These are phyloP conservation scores for Pluvialis apricaria DNA, from an alignment of 2,113 vertebrate genomes.

Conservation along the genomic window DNA sequence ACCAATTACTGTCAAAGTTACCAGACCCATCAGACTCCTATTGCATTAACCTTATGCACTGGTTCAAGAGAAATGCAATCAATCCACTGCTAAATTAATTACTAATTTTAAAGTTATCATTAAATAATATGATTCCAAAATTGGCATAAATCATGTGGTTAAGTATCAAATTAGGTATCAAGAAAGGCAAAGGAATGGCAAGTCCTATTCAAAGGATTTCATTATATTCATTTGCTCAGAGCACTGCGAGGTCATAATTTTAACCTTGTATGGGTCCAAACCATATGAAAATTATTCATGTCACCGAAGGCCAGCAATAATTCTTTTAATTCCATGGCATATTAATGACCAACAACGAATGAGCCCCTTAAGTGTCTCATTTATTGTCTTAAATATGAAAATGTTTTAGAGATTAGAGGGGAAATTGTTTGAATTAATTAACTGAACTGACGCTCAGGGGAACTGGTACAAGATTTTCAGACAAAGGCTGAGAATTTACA, in stretches of 20 bases:
- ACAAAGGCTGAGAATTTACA: slow-evolving; percentile 80
- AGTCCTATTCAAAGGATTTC: slow-evolving; percentile 51
- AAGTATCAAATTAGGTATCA: slow-evolving; percentile 56
- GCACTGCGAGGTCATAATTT: slow-evolving; percentile 51
- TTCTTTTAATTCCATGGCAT: slow-evolving; percentile 74
- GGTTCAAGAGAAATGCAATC: slow-evolving; percentile 71
- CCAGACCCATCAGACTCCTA: slow-evolving; percentile 58
- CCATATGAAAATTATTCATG: slow-evolving; percentile 61
- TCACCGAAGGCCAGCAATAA: slow-evolving; percentile 58
- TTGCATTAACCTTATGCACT: slow-evolving; percentile 75
- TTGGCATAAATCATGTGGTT: slow-evolving; percentile 65
- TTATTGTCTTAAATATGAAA: slow-evolving; percentile 84
- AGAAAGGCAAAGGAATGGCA: slow-evolving; percentile 3
- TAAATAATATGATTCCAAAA: slow-evolving; percentile 72
- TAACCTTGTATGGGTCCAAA: slow-evolving; percentile 70
- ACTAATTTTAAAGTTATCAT: slow-evolving; percentile 75
- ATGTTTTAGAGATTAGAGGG: slow-evolving; percentile 79
- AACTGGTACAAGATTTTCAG: slow-evolving; percentile 77
- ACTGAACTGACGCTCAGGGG: slow-evolving; percentile 72
- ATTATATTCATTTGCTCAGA: slow-evolving; percentile 55
- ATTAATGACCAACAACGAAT: slow-evolving; percentile 76
- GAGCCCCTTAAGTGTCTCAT: slow-evolving; percentile 74
- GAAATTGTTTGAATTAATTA: slow-evolving; percentile 86
- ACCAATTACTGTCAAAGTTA: slow-evolving; percentile 76
- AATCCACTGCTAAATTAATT: slow-evolving; percentile 73